phyloP scores from a whole-genome alignment of 2,113 vertebrate species.

The Ptilorrhoa leucosticta region DNA sequence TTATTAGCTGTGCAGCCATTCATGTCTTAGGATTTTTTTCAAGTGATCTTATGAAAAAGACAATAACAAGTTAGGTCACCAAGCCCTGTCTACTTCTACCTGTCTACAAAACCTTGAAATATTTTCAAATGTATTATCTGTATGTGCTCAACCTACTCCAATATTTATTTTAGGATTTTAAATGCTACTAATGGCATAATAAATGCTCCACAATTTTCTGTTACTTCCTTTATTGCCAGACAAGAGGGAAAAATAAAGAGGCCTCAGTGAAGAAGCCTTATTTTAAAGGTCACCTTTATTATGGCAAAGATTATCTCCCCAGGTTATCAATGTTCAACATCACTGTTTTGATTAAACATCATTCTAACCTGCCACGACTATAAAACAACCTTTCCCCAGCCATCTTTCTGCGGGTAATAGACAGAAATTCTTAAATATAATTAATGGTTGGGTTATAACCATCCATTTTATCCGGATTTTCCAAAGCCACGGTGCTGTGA shows the following conservation, averaged over 20 bases:
- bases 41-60: not conserved
- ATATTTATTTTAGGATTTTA: not conserved
- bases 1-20: not conserved
- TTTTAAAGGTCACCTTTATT: slow-evolving; percentile 58
- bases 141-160: not conserved
- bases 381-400: not conserved
- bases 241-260: slow-evolving; percentile 3
- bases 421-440: not conserved
- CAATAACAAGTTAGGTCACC: not conserved
- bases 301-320: slow-evolving; percentile 42
- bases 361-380: not conserved
- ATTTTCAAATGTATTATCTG: not conserved
- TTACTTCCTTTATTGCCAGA: slow-evolving; percentile 26
- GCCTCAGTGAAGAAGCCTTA: slow-evolving; percentile 21
- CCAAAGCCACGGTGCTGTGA: not conserved
- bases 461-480: not conserved
- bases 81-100: not conserved
- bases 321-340: not conserved
- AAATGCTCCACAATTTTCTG: slow-evolving; percentile 39
- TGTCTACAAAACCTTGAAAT: not conserved
- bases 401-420: not conserved
- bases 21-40: not conserved
- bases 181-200: slow-evolving; percentile 36
- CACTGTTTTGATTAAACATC: not conserved
- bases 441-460: not conserved